Conservation (phyloP, 1,140 invertebrate species). For the Eriocheir sinensis region DNA sequence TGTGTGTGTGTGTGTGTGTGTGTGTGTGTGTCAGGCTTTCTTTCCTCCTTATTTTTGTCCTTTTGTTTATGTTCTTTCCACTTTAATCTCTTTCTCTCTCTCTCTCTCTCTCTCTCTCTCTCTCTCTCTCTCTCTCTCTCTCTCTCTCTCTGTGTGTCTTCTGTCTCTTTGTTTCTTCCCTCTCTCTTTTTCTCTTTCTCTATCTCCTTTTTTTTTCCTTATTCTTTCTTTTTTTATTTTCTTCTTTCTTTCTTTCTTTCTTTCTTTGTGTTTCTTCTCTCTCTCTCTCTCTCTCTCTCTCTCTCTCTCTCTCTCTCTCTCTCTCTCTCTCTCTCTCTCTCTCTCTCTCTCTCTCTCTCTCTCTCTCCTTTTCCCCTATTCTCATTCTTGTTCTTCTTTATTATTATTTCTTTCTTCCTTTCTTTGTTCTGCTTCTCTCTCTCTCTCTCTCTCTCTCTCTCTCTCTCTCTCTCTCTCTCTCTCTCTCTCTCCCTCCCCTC, state of each 20-base stretch:
- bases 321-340: constrained; percentile 10
- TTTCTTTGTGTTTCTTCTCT: neutral
- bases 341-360: neutral
- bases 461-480: constrained; percentile 33
- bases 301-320: neutral
- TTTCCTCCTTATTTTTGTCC: neutral
- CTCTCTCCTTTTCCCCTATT: neutral
- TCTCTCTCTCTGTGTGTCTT: neutral
- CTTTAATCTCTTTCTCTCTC: neutral
- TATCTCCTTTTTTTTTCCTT: too few species aligned
- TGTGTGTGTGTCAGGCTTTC: too few species aligned
- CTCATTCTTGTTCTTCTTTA: neutral
- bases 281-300: too few species aligned
- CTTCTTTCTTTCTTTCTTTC: neutral
- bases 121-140: neutral
- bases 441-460: constrained; percentile 36
- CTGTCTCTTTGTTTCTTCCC: neutral
- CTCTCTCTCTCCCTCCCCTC: constrained; percentile 36
- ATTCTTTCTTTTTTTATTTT: neutral
- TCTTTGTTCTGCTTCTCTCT: neutral
- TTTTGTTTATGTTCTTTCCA: neutral
- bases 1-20: too few species aligned
- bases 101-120: neutral
- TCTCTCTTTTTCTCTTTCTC: neutral
- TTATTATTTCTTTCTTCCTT: neutral